Evolutionary conservation across 2,888 invertebrate species (phyloP).

Genomic region (Habrosyne pyritoides): DNA sequence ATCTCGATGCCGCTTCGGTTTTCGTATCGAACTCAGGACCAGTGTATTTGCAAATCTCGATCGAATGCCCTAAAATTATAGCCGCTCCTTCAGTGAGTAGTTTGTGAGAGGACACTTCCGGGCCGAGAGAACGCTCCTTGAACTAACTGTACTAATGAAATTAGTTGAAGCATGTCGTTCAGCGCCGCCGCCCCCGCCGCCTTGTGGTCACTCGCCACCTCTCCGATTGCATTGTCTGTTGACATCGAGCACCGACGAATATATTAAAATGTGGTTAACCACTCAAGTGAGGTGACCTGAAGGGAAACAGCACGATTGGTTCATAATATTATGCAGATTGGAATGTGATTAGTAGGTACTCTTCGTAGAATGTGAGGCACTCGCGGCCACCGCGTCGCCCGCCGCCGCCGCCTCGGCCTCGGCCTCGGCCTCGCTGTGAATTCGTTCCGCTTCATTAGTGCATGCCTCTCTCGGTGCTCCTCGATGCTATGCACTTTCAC

Average conservation of each 20-base stretch:
- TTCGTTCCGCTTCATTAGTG: conserved; percentile 4
- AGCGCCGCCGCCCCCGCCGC: neutral
- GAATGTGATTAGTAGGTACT: neutral
- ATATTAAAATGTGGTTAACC: neutral
- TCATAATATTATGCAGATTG: neutral
- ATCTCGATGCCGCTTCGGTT: too few species aligned
- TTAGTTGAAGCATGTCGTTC: neutral
- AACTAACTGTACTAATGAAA: neutral
- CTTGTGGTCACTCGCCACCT: too few species aligned
- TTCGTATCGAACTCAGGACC: too few species aligned
- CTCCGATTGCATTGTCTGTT: neutral
- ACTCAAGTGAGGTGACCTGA: neutral
- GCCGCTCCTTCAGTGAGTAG: too few species aligned
- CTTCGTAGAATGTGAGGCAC: neutral
- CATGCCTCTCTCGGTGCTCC: neutral
- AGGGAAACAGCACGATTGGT: neutral
- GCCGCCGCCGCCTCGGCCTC: conserved; percentile 1
- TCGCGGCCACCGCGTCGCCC: neutral
- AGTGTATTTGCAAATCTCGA: too few species aligned
- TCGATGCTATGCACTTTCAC: neutral
- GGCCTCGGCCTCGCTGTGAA: conserved; percentile 2
- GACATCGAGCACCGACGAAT: neutral
- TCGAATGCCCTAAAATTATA: too few species aligned
- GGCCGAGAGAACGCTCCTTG: neutral
- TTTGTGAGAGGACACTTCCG: neutral